phyloP scores from a whole-genome alignment of 2,113 vertebrate species.

The Galbula dea region DNA sequence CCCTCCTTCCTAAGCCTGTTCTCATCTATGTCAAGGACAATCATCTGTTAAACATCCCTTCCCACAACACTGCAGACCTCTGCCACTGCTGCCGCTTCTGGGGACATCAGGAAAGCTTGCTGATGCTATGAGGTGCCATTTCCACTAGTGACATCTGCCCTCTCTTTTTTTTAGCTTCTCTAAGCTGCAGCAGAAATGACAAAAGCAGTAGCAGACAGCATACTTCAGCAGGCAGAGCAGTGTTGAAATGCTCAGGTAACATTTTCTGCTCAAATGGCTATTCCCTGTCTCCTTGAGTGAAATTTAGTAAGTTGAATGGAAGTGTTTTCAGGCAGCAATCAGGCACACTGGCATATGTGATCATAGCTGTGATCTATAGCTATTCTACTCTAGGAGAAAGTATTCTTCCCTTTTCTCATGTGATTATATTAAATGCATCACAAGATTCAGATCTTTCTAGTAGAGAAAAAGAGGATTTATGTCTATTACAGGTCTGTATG shows the following conservation, averaged over 20 bases:
- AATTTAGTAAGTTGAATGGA: neutral
- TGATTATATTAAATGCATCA: neutral
- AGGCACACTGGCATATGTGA: neutral
- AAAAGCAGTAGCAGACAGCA: neutral
- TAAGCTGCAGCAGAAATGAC: neutral
- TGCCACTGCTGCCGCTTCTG: neutral
- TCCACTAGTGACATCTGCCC: neutral
- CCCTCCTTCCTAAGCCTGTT: neutral
- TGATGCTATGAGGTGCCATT: neutral
- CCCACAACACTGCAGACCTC: neutral
- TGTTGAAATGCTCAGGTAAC: neutral
- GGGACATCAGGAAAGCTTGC: fast-evolving
- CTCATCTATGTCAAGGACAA: neutral
- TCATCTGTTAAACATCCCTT: neutral
- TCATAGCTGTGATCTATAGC: too few relatives aligned
- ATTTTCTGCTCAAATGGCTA: neutral
- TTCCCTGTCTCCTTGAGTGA: neutral
- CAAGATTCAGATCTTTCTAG: neutral
- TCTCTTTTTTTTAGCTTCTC: neutral
- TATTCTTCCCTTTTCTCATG: neutral
- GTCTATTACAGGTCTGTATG: neutral
- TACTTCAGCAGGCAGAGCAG: neutral
- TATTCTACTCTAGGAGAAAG: neutral
- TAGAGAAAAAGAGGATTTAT: neutral
- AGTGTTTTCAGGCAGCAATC: neutral